These are phyloP conservation scores for Caenorhabditis doughertyi DNA, from an alignment of 2,888 invertebrate species.

Conservation along the genomic window DNA sequence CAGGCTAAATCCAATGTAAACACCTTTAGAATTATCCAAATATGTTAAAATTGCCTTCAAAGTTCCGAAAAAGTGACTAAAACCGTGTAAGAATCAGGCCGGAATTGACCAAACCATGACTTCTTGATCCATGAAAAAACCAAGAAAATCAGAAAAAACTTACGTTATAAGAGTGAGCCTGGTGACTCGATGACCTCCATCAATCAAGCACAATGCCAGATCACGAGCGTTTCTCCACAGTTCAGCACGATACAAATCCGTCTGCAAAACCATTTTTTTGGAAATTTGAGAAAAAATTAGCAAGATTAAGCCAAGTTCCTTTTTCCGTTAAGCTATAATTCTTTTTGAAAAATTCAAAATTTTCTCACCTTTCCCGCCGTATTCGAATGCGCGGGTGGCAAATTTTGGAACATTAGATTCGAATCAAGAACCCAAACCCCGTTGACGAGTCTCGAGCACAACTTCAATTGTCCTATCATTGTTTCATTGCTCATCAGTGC, in stretches of 20 bases:
- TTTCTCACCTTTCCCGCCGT: constrained; percentile 62
- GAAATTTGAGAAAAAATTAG: constrained; percentile 13
- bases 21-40: too few species aligned
- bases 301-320: too few species aligned
- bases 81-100: too few species aligned
- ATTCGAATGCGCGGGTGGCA: constrained; percentile 68
- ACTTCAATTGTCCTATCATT: constrained; percentile 46
- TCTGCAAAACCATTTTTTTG: constrained; percentile 36
- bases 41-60: too few species aligned
- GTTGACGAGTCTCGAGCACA: constrained; percentile 63
- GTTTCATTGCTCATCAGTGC: constrained; percentile 7
- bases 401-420: constrained; percentile 63
- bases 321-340: too few species aligned
- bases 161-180: constrained; percentile 55
- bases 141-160: not conserved
- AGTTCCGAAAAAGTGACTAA: too few species aligned
- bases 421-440: constrained; percentile 73
- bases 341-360: not conserved
- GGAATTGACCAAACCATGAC: too few species aligned
- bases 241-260: constrained; percentile 62
- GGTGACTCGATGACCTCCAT: constrained; percentile 63
- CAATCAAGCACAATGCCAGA: constrained; percentile 64
- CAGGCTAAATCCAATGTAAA: too few species aligned
- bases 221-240: constrained; percentile 70
- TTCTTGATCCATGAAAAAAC: too few species aligned